A percentile compares a stretch with the other conserved stretches of the same genome.
These are phyloP conservation scores for Nothocercus julius DNA, from an alignment of 2,113 vertebrate genomes.

Conservation along the genomic window DNA sequence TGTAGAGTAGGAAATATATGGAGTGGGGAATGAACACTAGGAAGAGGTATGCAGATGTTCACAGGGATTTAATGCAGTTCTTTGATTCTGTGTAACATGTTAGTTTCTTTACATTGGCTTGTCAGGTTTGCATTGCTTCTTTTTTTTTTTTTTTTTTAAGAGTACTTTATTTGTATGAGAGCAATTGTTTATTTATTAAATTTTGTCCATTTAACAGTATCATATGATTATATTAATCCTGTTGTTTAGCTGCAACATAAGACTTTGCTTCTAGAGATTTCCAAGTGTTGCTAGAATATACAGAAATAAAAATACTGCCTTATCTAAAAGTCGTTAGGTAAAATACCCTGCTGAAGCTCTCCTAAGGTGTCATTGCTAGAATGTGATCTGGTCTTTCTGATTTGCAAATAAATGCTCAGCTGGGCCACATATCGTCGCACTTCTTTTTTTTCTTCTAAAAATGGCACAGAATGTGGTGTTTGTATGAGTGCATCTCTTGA, in stretches of 20 bases:
- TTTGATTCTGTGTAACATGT: background rate
- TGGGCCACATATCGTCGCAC: no score
- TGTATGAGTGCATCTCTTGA: background rate
- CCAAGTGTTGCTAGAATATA: background rate
- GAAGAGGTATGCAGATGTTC: background rate
- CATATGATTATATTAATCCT: background rate
- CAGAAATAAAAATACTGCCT: no score
- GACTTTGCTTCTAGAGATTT: background rate
- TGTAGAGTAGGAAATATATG: background rate
- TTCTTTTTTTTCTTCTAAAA: background rate
- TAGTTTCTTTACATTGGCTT: background rate
- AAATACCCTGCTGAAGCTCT: background rate
- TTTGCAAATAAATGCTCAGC: background rate
- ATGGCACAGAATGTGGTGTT: background rate
- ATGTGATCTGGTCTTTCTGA: background rate
- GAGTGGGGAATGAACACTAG: background rate
- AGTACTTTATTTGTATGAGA: background rate
- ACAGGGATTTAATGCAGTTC: background rate
- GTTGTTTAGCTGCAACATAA: background rate
- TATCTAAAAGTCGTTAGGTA: background rate
- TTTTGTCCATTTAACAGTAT: background rate
- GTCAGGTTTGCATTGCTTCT: background rate
- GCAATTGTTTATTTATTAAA: background rate
- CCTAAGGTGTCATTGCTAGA: background rate
- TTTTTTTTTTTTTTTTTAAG: background rate